phyloP scores from a whole-genome alignment of 1,140 invertebrate species.

The Acarapis woodi region DNA sequence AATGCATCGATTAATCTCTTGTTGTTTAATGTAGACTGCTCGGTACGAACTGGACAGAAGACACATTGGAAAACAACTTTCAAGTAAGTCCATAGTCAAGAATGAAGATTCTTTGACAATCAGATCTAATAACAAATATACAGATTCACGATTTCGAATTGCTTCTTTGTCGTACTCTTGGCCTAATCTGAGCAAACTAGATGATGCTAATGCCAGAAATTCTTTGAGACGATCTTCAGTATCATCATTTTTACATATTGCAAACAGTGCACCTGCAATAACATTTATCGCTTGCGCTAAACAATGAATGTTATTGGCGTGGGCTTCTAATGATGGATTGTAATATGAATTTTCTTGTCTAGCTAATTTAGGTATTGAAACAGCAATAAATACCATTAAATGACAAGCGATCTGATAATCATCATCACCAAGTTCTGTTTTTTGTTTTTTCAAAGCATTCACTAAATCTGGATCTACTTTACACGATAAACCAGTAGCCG shows the following conservation, averaged over 20 bases:
- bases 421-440: constrained; percentile 49
- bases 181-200: constrained; percentile 64
- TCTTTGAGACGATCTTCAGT: constrained; percentile 94
- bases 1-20: too few relatives aligned
- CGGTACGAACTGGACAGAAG: constrained; percentile 86
- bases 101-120: constrained; percentile 93
- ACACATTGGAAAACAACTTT: constrained; percentile 91
- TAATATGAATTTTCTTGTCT: constrained; percentile 62
- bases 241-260: constrained; percentile 71
- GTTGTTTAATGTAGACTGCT: constrained; percentile 72
- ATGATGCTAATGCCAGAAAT: constrained; percentile 82
- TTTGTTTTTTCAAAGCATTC: constrained; percentile 47
- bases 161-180: constrained; percentile 84
- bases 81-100: constrained; percentile 83
- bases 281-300: constrained; percentile 84
- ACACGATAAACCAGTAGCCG: constrained; percentile 64
- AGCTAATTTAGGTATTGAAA: constrained; percentile 86
- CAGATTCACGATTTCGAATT: constrained; percentile 72
- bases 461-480: constrained; percentile 83
- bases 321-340: constrained; percentile 61
- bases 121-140: constrained; percentile 71
- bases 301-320: constrained; percentile 93
- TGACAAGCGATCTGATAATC: constrained; percentile 82
- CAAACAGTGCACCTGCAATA: constrained; percentile 84
- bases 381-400: constrained; percentile 93